phyloP scores from a whole-genome alignment of 2,113 vertebrate genomes.

The Nothobranchius furzeri region DNA sequence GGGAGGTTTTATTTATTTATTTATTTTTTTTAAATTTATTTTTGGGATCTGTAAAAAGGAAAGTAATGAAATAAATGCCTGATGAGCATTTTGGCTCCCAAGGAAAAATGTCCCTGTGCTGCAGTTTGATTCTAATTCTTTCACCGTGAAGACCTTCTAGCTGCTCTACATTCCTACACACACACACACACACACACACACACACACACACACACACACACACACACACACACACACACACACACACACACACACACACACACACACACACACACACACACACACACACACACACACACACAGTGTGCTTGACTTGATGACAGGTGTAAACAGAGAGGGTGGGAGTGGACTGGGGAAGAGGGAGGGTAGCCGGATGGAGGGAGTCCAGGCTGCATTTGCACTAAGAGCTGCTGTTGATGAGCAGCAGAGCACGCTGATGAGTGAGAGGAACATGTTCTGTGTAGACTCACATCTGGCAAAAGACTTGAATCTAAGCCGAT shows the following conservation, averaged over 20 bases:
- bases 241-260: not conserved
- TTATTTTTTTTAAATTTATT: too few relatives aligned
- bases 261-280: constrained; percentile 4
- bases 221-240: too few relatives aligned
- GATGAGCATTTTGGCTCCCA: too few relatives aligned
- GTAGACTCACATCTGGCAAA: not conserved
- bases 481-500: constrained; percentile 28
- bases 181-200: too few relatives aligned
- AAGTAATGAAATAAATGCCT: too few relatives aligned
- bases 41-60: too few relatives aligned
- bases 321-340: constrained; percentile 45
- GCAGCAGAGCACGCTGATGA: constrained; percentile 34
- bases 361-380: constrained; percentile 24
- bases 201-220: too few relatives aligned
- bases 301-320: constrained; percentile 6
- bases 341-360: constrained; percentile 50
- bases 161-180: too few relatives aligned
- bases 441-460: constrained; percentile 38
- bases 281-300: constrained; percentile 7
- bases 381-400: constrained; percentile 24
- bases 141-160: too few relatives aligned
- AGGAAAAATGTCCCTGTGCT: too few relatives aligned
- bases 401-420: constrained; percentile 16
- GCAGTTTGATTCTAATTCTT: too few relatives aligned
- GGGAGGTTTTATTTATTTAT: too few relatives aligned